These are phyloP conservation scores for Pachypeltis micranthus DNA, from an alignment of 1,140 invertebrate genomes.

Conservation along the genomic window DNA sequence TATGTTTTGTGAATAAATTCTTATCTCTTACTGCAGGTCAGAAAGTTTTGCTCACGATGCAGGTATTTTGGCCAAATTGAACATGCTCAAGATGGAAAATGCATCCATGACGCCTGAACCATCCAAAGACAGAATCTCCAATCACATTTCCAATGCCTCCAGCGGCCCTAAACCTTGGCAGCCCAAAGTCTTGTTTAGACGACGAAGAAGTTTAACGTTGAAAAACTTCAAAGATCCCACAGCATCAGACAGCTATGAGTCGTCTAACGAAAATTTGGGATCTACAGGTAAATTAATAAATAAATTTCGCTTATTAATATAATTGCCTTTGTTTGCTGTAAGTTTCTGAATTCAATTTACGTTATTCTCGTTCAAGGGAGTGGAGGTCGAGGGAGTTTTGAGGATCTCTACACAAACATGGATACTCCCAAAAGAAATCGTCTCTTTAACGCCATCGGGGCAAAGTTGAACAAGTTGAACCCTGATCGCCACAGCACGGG, in stretches of 20 bases:
- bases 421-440: conserved; percentile 12
- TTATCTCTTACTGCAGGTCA: conserved; percentile 36
- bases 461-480: conserved; percentile 2
- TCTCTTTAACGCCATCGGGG: conserved; percentile 10
- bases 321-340: neutral
- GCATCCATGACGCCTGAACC: neutral
- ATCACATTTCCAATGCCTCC: neutral
- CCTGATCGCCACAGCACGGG: conserved; percentile 8
- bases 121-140: neutral
- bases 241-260: conserved; percentile 23
- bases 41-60: conserved; percentile 65
- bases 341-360: neutral
- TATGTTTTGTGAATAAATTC: neutral
- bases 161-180: neutral
- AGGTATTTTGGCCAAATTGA: conserved; percentile 57
- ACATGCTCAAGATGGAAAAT: conserved; percentile 33
- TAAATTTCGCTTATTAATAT: neutral
- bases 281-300: conserved; percentile 13
- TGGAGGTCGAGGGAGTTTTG: conserved; percentile 12
- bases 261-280: conserved; percentile 26
- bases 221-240: conserved; percentile 16
- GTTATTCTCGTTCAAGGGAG: conserved; percentile 16
- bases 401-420: conserved; percentile 14
- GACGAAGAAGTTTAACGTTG: conserved; percentile 24
- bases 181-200: neutral